Base-by-base conservation (phyloP, 64 coral and sea anemone species). In the Dendrophyllia cribrosa region DNA sequence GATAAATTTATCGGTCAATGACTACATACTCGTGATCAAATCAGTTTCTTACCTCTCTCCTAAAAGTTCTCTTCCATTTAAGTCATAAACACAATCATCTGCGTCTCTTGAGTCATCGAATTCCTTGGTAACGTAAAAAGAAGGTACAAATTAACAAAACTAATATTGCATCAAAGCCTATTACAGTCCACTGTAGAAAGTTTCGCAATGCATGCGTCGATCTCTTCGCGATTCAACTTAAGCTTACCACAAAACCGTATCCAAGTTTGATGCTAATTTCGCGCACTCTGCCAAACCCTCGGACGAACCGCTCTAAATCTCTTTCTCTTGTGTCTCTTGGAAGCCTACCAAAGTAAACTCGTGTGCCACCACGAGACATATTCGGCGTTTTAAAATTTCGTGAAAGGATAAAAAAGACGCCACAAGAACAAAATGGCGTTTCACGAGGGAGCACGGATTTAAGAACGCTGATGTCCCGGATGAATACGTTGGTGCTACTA, bases 261-360 rank as follows among this genome's bases (percentile, higher is more conserved):
- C 97, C 97, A 88, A 90, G 82, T 72, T 99, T 99, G 76, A 99
- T 99, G 83, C 97, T 99, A n/a, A 99, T 82, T 78, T 99, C 97
- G 9, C 91, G 88, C 43, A 96, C 53, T 61, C 91, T 92, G 0
- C 97, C 97, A 59, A 96, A 99, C 58, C 94, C 88, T 1, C 97
- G 97, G 6, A 99, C 94, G 52, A 99, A 94, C 78, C 91, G 95
- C 25, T 99, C 97, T 58, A 99, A 65, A 86, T 99, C 97, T 79
- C 94, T 74, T 89, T 99, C 97, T 78, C 97, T 96, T 44, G 75
- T 70, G 80, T 99, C 91, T 96, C 91, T 90, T 15, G 90, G 91
- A 74, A 99, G 88, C 70, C 91, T 99, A 85, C 97, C 97, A 43
- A 99, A 96, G 91, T 99, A 99, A 62, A 99, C 89, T 79, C 97